phyloP scores from a whole-genome alignment of 2,797 vertebrate species.

The Anabas testudineus region DNA sequence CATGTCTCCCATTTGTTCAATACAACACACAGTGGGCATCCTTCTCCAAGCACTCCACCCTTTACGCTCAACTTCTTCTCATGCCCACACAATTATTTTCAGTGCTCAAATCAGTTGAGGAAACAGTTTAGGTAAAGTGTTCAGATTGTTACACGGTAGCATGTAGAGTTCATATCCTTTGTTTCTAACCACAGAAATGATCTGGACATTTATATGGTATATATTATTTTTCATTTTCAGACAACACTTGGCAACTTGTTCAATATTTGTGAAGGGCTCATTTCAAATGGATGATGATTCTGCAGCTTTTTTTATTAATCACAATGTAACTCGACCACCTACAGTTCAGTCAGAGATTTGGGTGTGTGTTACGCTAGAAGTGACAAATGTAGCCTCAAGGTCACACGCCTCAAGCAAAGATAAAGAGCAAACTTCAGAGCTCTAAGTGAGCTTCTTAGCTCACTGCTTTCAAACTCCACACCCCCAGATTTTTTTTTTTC shows the following conservation, averaged over 20 bases:
- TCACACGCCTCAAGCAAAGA: not conserved
- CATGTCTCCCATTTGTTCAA: constrained; percentile 43
- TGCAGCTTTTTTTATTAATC: not conserved
- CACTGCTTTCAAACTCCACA: not conserved
- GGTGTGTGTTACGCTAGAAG: not conserved
- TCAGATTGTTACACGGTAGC: not conserved
- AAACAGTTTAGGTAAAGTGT: too few relatives aligned
- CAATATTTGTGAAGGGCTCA: too few relatives aligned
- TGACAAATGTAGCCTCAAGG: not conserved
- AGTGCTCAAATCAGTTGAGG: too few relatives aligned
- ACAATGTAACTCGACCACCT: not conserved
- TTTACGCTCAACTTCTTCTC: constrained; percentile 28
- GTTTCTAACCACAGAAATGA: constrained; percentile 10
- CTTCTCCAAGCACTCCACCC: constrained; percentile 4
- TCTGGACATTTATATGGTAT: not conserved
- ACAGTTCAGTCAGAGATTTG: not conserved
- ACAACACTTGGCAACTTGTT: too few relatives aligned
- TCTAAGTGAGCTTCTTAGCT: not conserved
- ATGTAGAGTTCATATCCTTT: not conserved
- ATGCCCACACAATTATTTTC: not conserved
- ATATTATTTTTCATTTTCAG: not conserved
- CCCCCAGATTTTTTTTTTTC: not conserved
- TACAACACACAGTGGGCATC: constrained; percentile 19
- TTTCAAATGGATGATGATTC: too few relatives aligned
- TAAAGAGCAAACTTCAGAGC: not conserved